phyloP scores from a whole-genome alignment of 2,888 invertebrate species.

The Polymixis flavicincta region DNA sequence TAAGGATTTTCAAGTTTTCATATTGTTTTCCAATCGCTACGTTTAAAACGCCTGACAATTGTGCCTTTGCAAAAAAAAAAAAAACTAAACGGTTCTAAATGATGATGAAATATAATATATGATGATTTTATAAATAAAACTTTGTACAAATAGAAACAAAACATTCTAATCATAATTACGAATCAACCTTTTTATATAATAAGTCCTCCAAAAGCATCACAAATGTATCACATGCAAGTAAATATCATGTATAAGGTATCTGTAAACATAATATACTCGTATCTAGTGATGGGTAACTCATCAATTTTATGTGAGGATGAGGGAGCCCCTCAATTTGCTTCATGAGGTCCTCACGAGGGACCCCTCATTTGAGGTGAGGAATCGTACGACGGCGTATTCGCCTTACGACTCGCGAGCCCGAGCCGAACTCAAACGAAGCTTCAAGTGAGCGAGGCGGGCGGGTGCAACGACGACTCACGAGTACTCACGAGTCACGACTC shows the following conservation, averaged over 20 bases:
- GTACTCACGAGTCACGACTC: no score
- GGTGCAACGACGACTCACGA: no score
- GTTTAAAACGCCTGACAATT: not conserved
- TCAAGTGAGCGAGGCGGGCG: no score
- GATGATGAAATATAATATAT: not conserved
- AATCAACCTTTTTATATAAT: not conserved
- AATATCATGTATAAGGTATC: not conserved
- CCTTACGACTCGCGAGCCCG: no score
- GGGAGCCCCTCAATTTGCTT: no score
- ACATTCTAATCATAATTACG: not conserved
- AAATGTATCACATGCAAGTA: not conserved
- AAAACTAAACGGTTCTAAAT: not conserved
- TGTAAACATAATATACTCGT: constrained; percentile 3
- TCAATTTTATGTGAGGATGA: no score
- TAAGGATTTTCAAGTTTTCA: not conserved
- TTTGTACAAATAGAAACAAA: not conserved
- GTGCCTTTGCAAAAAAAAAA: not conserved
- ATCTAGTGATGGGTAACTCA: no score
- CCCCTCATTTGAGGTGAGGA: no score
- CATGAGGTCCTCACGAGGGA: no score
- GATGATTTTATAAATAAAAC: not conserved
- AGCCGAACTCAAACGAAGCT: no score
- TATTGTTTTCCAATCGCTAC: not conserved
- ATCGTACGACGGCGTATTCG: no score
- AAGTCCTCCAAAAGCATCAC: not conserved